These are phyloP conservation scores for Cordilura impudica DNA, from an alignment of 2,888 invertebrate genomes.

Conservation along the genomic window DNA sequence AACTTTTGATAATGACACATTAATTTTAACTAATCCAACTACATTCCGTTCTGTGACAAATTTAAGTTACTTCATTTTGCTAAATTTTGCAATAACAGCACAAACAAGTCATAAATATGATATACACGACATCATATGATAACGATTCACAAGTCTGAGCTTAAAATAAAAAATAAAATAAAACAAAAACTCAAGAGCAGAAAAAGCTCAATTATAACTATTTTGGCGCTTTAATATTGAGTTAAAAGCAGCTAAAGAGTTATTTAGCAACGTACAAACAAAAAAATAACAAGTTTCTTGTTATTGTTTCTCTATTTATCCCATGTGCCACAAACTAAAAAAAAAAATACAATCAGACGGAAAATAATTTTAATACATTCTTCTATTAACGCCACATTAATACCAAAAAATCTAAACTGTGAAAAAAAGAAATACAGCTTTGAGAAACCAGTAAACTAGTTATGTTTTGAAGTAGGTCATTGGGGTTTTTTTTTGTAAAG, in stretches of 20 bases:
- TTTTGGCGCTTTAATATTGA: not conserved
- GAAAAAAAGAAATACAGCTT: conserved; percentile 12
- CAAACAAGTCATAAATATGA: conserved; percentile 11
- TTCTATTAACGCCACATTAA: not conserved
- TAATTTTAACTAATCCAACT: too few species aligned
- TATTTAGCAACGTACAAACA: conserved; percentile 34
- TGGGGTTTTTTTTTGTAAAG: conserved; percentile 16
- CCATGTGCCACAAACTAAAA: conserved; percentile 20
- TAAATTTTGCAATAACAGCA: conserved; percentile 23
- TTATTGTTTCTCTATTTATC: not conserved
- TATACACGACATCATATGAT: not conserved
- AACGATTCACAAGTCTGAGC: not conserved
- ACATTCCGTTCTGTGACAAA: conserved; percentile 3
- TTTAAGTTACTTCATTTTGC: conserved; percentile 3
- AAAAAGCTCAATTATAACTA: conserved; percentile 14
- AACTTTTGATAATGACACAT: too few species aligned
- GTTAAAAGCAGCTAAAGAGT: not conserved
- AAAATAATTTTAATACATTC: conserved; percentile 3
- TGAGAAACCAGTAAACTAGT: conserved; percentile 42
- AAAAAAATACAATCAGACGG: conserved; percentile 32
- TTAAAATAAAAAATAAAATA: not conserved
- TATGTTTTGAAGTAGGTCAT: conserved; percentile 32
- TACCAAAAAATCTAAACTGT: conserved; percentile 11
- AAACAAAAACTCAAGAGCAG: not conserved
- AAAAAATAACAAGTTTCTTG: conserved; percentile 10